Conservation (phyloP, 2,113 vertebrate species). For the Pimephales promelas region DNA sequence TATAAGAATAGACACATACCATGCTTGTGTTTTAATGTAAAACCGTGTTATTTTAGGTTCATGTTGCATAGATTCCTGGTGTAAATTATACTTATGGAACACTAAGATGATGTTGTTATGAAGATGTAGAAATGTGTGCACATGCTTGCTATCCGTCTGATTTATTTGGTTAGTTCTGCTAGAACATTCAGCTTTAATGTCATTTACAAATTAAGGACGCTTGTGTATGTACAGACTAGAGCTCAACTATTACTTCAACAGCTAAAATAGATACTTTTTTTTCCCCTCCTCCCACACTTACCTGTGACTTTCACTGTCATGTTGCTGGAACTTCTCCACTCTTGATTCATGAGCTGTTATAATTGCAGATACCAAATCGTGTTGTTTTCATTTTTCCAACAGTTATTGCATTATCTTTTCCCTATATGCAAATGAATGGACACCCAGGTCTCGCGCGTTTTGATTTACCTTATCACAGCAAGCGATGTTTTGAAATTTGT, state of each 20-base stretch:
- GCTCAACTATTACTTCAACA: background rate
- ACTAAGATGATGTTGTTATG: background rate
- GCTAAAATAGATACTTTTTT: background rate
- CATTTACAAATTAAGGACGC: slow-evolving; percentile 12
- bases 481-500: background rate
- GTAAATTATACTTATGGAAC: background rate
- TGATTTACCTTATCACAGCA: slow-evolving; percentile 18
- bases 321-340: slow-evolving; percentile 5
- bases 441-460: background rate
- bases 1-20: background rate
- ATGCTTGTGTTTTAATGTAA: background rate
- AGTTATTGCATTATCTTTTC: background rate
- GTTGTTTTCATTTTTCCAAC: slow-evolving; percentile 13
- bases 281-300: slow-evolving; percentile 21
- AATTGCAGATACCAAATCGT: background rate
- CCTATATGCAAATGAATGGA: background rate
- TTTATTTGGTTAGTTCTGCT: slow-evolving; percentile 18
- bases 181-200: background rate
- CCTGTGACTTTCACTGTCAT: slow-evolving; percentile 13
- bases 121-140: slow-evolving; percentile 16
- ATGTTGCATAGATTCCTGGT: background rate
- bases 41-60: background rate
- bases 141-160: background rate
- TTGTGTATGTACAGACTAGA: background rate
- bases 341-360: slow-evolving; percentile 7